These are phyloP conservation scores for Astyanax mexicanus DNA, from an alignment of 2,797 vertebrate genomes.

Conservation along the genomic window DNA sequence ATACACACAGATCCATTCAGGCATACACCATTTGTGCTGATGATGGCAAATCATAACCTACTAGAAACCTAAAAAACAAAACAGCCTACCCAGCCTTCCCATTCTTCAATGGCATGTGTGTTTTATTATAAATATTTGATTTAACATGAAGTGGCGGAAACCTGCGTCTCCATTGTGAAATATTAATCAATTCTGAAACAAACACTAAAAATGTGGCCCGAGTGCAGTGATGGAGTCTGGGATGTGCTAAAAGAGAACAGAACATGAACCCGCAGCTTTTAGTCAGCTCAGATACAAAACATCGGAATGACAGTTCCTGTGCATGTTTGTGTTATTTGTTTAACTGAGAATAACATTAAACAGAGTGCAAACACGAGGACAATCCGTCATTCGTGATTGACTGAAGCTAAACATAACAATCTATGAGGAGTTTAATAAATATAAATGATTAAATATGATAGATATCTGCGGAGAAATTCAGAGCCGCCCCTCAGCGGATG, in stretches of 20 bases:
- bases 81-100: slow-evolving; percentile 9
- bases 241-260: slow-evolving; percentile 68
- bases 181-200: slow-evolving; percentile 63
- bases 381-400: slow-evolving; percentile 64
- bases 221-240: slow-evolving; percentile 27
- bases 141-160: slow-evolving; percentile 65
- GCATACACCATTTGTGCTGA: background rate
- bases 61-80: background rate
- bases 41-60: background rate
- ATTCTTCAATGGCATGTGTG: slow-evolving; percentile 52
- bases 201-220: slow-evolving; percentile 52
- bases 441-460: slow-evolving; percentile 53
- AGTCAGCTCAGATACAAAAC: slow-evolving; percentile 35
- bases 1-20: background rate
- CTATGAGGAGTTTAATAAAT: slow-evolving; percentile 40
- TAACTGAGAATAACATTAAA: slow-evolving; percentile 61
- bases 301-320: slow-evolving; percentile 69
- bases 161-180: slow-evolving; percentile 71
- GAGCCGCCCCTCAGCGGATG: slow-evolving; percentile 3
- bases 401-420: slow-evolving; percentile 43
- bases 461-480: slow-evolving; percentile 16
- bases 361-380: slow-evolving; percentile 58
- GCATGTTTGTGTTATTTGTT: slow-evolving; percentile 59
- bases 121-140: slow-evolving; percentile 71
- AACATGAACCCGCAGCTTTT: slow-evolving; percentile 42